These are phyloP conservation scores for Osmerus mordax DNA, from an alignment of 2,113 vertebrate genomes.

Conservation along the genomic window DNA sequence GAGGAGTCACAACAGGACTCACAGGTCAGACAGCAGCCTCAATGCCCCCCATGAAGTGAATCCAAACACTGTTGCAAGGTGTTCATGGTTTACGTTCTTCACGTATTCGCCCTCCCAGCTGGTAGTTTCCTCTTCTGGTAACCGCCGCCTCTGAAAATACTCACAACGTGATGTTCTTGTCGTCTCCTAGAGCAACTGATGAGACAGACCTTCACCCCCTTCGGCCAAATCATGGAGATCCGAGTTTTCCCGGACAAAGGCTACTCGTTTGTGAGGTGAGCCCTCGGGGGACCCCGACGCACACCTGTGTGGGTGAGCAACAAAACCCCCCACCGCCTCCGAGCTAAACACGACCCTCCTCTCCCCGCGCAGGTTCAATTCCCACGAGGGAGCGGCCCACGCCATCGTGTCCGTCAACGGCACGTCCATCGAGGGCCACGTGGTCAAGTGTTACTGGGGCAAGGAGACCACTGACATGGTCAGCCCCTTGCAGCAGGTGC, in stretches of 20 bases:
- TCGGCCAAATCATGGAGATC: constrained; percentile 88
- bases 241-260: constrained; percentile 89
- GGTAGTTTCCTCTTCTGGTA: too few relatives aligned
- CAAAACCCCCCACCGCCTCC: too few relatives aligned
- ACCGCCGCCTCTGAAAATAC: too few relatives aligned
- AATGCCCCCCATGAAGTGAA: too few relatives aligned
- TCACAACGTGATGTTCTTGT: too few relatives aligned
- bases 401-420: constrained; percentile 97
- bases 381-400: constrained; percentile 93
- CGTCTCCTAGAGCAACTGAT: constrained; percentile 80
- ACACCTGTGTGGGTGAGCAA: too few relatives aligned
- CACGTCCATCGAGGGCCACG: constrained; percentile 88
- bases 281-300: background rate
- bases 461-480: constrained; percentile 89
- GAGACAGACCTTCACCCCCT: constrained; percentile 88
- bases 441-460: constrained; percentile 97
- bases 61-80: too few relatives aligned
- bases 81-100: too few relatives aligned
- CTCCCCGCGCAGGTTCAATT: constrained; percentile 76
- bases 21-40: constrained; percentile 72
- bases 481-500: constrained; percentile 85
- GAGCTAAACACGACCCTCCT: background rate
- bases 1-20: constrained; percentile 88
- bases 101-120: too few relatives aligned
- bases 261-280: constrained; percentile 85